phyloP scores from a whole-genome alignment of 2,797 vertebrate species.

The Meda fulgida region DNA sequence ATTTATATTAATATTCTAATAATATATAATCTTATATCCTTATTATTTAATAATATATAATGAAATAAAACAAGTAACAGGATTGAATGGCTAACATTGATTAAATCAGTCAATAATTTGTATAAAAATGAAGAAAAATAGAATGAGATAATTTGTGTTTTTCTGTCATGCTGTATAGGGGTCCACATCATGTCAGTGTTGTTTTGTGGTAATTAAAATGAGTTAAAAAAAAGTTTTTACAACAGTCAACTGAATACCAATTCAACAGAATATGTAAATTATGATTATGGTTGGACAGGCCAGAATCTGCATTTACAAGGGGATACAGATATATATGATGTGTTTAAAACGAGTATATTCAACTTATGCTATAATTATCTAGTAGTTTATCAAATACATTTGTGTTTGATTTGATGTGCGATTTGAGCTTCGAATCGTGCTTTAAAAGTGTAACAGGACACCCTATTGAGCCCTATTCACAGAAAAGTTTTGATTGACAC shows the following conservation, averaged over 20 bases:
- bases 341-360: background rate
- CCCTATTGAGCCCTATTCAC: background rate
- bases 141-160: background rate
- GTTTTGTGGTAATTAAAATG: background rate
- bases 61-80: background rate
- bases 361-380: background rate
- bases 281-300: background rate
- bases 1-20: background rate
- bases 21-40: background rate
- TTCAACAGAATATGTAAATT: background rate
- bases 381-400: background rate
- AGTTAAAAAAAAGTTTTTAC: background rate
- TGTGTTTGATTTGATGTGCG: background rate
- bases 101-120: background rate
- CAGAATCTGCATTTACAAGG: background rate
- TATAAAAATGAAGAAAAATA: background rate
- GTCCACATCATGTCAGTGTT: background rate
- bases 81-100: background rate
- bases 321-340: background rate
- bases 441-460: background rate
- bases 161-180: background rate
- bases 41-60: background rate
- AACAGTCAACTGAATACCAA: background rate
- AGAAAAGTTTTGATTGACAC: background rate
- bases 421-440: background rate